Base-by-base conservation (phyloP, 2,113 vertebrate genomes). In the Orthonyx spaldingii region DNA sequence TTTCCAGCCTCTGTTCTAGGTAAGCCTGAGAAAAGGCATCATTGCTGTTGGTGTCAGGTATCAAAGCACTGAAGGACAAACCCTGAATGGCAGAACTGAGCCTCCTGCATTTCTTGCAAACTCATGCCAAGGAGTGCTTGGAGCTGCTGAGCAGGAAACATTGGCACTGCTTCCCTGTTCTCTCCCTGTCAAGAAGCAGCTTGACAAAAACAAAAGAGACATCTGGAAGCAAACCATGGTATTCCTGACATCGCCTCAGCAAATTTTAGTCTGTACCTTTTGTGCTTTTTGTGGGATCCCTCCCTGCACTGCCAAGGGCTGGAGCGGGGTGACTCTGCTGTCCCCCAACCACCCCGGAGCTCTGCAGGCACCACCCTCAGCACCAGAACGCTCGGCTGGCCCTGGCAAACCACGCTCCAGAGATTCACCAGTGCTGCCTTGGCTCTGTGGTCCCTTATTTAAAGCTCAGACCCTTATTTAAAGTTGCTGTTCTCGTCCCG, bases 201-300 rank as follows among this genome's bases (percentile, higher is more conserved):
- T 71, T 18, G 28, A 37, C 7, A 35, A 60, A 77, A 41, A 0
- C 3, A 44, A 57, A 27, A 65, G 16, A 57, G 7, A 8, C 19
- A 24, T 37, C 12, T 76, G 63, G 46, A 60, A 72, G 76, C 12
- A 41, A 42, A 85, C 14, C 10, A 1, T 0, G 1, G 23, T 5
- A 3, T 44, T 91, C 41, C 86, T 59, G n/a, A 8, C 42, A 13
- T 10, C 8, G 64, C 8, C 60, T 49, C 44, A 22, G 32, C 50
- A 26, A 17, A 65, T 37, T 85, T 83, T 16, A 47, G 24, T 46
- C 28, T 85, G 13, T 4, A 0, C 22, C 55, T 50, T 46, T 55
- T 44, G 41, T 23, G 14, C 3, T 47, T 79, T 71, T 13, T n/a
- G 37, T 11, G 17, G 39, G 53, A 42, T 26, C 69, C 79, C 69